Percentiles rank a stretch among this genome's conserved stretches.
These are phyloP conservation scores for Iselma pallidipennis DNA, from an alignment of 2,888 invertebrate species.

Conservation along the genomic window DNA sequence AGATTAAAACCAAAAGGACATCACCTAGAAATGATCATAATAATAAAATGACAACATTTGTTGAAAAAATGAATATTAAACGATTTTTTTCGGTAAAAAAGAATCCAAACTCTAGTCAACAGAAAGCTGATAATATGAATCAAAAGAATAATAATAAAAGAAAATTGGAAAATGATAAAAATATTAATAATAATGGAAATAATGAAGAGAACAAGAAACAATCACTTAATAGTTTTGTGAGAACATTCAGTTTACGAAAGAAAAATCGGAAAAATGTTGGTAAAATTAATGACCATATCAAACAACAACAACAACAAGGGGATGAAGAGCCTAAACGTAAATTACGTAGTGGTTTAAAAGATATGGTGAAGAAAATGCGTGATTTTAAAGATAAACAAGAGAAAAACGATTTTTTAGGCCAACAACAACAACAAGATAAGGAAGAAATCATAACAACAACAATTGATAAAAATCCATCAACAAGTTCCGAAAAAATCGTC, in stretches of 20 bases:
- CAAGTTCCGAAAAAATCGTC: slow-evolving; percentile 21
- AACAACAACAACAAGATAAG: slow-evolving; percentile 6
- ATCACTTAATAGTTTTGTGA: slow-evolving; percentile 37
- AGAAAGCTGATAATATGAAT: slow-evolving; percentile 3
- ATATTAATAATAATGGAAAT: not conserved
- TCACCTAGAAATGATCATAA: slow-evolving; percentile 32
- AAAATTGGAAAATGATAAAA: slow-evolving; percentile 5
- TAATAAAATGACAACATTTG: slow-evolving; percentile 25
- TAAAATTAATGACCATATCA: slow-evolving; percentile 7
- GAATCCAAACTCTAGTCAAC: slow-evolving; percentile 17
- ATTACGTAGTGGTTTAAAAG: slow-evolving; percentile 36
- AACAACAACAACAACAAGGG: slow-evolving; percentile 10
- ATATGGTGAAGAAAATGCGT: slow-evolving; percentile 44
- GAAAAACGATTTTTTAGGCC: slow-evolving; percentile 5
- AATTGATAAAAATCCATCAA: slow-evolving; percentile 11
- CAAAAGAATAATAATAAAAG: not conserved
- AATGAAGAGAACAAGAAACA: slow-evolving; percentile 9
- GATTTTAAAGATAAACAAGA: slow-evolving; percentile 29
- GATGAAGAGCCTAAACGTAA: slow-evolving; percentile 24
- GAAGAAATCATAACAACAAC: not conserved
- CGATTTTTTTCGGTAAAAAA: slow-evolving; percentile 46
- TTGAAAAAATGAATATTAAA: slow-evolving; percentile 42
- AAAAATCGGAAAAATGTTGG: slow-evolving; percentile 17
- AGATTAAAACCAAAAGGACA: slow-evolving; percentile 20
- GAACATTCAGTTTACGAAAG: slow-evolving; percentile 44